Evolutionary conservation across 1,140 invertebrate species (phyloP), one percentile per base, ranked within the genome.

Genomic region (Drosophila sucinea): DNA sequence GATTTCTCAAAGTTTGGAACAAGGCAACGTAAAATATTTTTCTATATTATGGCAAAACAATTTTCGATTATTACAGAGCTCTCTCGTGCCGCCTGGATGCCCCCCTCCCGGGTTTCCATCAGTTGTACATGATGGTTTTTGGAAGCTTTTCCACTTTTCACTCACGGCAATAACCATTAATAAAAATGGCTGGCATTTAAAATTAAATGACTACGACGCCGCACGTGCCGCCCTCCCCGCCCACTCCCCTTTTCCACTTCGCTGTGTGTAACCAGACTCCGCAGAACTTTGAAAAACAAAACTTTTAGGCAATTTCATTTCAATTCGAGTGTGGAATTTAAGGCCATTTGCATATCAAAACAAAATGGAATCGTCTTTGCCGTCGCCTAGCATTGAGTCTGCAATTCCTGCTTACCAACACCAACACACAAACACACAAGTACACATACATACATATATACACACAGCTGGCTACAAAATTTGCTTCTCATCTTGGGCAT

Each of bases 131-230:
- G 23, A 27, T 51, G 44, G 44, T 25, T 41, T 32, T 38, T 51
- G 27, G 38, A 38, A 41, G 58, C 58, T n/a, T 27, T 11, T 60
- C 44, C 56, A 68, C 56, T 81, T 76, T 69, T 74, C 79, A 83
- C 79, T 83, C 77, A 79, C 79, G 79, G 83, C 84, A 87, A 86
- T 86, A 86, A 86, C 72, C 83, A 87, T 86, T 86, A 86, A 87
- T 86, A 86, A 86, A 87, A 86, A 87, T 83, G 83, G 85, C 74
- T 83, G 76, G 76, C 83, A 87, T 86, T 86, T 86, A 87, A 86
- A 87, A 86, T 83, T 86, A 87, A 86, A 86, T 81, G 83, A 86
- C 70, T 87, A 30, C 40, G 38, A 8, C 10, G 65, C 58, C 57
- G 79, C 79, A 86, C 80, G 81, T 80, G 66, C 64, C 72, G 32